A percentile compares a stretch with the other conserved stretches of the same genome.
These are phyloP conservation scores for Callipepla squamata DNA, from an alignment of 2,113 vertebrate species.

Conservation along the genomic window DNA sequence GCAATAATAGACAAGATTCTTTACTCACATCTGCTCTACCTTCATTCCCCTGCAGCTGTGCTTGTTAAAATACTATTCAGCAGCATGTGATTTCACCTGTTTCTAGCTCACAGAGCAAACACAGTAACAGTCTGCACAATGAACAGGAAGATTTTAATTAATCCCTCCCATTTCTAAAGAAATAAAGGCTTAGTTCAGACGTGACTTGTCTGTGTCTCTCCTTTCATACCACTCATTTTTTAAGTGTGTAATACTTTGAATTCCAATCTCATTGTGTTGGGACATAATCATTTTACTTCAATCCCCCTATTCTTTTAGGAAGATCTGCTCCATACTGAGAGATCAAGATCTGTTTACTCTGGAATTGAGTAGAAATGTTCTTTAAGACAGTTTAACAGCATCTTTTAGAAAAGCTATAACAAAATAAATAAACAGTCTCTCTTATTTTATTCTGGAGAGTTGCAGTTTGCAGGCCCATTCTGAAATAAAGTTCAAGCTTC, in stretches of 20 bases:
- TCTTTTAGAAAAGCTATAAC: neutral
- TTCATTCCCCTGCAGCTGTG: neutral
- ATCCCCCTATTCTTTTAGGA: neutral
- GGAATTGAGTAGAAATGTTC: neutral
- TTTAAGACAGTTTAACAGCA: neutral
- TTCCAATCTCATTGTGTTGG: neutral
- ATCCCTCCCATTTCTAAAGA: neutral
- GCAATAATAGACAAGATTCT: neutral
- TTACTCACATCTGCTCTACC: neutral
- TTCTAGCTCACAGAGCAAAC: neutral
- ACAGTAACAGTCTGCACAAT: neutral
- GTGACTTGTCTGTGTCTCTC: neutral
- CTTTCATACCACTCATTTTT: neutral
- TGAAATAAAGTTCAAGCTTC: neutral
- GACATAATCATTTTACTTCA: neutral
- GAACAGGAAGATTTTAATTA: fast-evolving
- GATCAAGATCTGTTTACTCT: neutral
- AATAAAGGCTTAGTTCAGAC: neutral
- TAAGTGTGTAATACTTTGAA: neutral
- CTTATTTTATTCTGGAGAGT: neutral
- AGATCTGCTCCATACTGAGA: neutral
- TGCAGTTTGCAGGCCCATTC: neutral
- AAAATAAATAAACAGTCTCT: neutral
- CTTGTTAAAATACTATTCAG: neutral
- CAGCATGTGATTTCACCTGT: neutral